Conservation (phyloP, 2,888 invertebrate species). For the Cryptus viduatorius region DNA sequence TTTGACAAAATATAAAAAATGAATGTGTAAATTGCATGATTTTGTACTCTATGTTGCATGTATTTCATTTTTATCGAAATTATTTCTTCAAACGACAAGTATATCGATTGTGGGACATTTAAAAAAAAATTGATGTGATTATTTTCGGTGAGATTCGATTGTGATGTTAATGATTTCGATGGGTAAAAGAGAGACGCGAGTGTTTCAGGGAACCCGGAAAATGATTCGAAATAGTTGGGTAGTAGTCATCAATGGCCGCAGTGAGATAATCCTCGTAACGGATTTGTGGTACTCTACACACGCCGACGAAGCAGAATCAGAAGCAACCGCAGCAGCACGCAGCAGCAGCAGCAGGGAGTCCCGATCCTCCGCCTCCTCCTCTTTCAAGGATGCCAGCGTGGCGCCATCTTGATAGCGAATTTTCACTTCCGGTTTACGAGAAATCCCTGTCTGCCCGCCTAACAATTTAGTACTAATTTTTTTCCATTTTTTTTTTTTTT, state of each 20-base stretch:
- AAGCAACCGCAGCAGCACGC: conserved; percentile 35
- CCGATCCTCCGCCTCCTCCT: conserved; percentile 36
- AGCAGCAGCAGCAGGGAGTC: conserved; percentile 32
- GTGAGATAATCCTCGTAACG: conserved; percentile 48
- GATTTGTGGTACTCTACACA: conserved; percentile 36
- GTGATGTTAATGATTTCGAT: background rate
- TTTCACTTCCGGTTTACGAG: conserved; percentile 51
- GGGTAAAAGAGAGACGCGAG: background rate
- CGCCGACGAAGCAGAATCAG: conserved; percentile 29
- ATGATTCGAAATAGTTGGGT: conserved; percentile 1
- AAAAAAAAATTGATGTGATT: conserved; percentile 1
- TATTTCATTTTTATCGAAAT: too few relatives aligned
- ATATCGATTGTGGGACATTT: background rate
- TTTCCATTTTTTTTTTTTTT: conserved; percentile 1
- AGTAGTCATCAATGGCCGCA: conserved; percentile 35
- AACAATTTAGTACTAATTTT: conserved; percentile 13
- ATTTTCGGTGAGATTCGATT: conserved; percentile 35
- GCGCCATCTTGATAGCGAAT: conserved; percentile 63
- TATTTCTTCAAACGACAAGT: too few relatives aligned
- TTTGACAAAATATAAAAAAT: too few relatives aligned
- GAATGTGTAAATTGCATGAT: too few relatives aligned
- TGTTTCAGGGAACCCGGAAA: background rate
- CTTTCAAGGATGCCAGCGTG: conserved; percentile 58
- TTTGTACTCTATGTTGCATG: too few relatives aligned
- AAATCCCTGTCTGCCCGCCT: background rate